Percentiles rank a stretch among this genome's conserved stretches.
Conservation (phyloP, 2,888 invertebrate species). For the Cheilosia urbana region DNA sequence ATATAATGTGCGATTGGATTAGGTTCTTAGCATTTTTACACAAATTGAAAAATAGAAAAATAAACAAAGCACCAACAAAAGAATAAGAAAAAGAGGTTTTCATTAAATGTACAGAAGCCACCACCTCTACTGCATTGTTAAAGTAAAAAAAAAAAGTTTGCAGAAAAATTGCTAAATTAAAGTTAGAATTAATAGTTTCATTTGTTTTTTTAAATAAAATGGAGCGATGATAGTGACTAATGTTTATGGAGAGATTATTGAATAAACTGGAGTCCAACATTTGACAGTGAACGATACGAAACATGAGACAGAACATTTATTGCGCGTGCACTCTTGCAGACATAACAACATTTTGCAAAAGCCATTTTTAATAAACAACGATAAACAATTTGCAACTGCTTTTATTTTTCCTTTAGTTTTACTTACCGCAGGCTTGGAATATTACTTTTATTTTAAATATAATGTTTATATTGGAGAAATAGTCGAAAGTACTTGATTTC, state of each 20-base stretch:
- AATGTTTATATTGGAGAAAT: no score
- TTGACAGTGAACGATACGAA: constrained; percentile 40
- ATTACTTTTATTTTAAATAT: background rate
- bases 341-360: background rate
- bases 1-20: background rate
- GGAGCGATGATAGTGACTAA: constrained; percentile 72
- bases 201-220: constrained; percentile 26
- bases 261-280: constrained; percentile 52
- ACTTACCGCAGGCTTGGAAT: constrained; percentile 14
- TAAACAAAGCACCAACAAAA: constrained; percentile 70
- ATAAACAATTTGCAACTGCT: background rate
- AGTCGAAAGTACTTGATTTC: no score
- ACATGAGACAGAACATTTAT: constrained; percentile 25
- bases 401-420: background rate
- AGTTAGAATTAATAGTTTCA: constrained; percentile 14
- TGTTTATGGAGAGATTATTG: constrained; percentile 59
- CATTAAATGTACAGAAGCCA: constrained; percentile 68
- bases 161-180: constrained; percentile 42
- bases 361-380: background rate
- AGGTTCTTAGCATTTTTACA: constrained; percentile 2
- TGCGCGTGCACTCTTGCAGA: background rate
- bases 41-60: constrained; percentile 37
- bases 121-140: constrained; percentile 68
- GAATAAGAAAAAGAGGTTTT: constrained; percentile 48
- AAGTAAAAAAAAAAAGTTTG: constrained; percentile 40